Evolutionary conservation across 2,888 invertebrate species (phyloP).

Genomic region (Cheilosia vulpina): DNA sequence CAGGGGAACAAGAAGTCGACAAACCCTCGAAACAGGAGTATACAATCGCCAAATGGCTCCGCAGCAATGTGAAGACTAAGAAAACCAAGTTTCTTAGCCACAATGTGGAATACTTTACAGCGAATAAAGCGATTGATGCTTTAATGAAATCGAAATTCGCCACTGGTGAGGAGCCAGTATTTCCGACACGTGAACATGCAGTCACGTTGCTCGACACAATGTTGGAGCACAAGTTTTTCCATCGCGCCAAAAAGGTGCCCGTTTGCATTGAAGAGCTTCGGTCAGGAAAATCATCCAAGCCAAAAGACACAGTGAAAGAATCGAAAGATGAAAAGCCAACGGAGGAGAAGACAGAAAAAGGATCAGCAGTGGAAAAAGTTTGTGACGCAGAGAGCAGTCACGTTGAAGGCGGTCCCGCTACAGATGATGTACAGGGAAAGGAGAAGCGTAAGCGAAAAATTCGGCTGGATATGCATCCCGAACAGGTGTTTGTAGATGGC

Average conservation of each 20-base stretch:
- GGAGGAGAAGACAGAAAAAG: conserved; percentile 56
- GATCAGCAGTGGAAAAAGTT: conserved; percentile 77
- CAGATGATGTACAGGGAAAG: conserved; percentile 79
- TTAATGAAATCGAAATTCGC: conserved; percentile 96
- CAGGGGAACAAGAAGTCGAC: conserved; percentile 85
- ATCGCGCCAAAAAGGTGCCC: conserved; percentile 95
- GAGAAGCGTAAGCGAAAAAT: conserved; percentile 94
- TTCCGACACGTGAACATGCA: conserved; percentile 92
- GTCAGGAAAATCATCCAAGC: conserved; percentile 54
- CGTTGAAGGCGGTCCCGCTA: conserved; percentile 24
- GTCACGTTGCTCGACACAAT: conserved; percentile 92
- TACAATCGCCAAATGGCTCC: conserved; percentile 96
- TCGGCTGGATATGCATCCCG: conserved; percentile 98
- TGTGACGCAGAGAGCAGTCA: conserved; percentile 80
- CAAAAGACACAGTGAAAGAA: conserved; percentile 50
- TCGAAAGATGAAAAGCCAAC: conserved; percentile 50
- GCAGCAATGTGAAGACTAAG: conserved; percentile 96
- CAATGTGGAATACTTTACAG: conserved; percentile 98
- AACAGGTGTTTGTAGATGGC: conserved; percentile 96
- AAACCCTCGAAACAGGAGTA: conserved; percentile 96
- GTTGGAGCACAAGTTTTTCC: conserved; percentile 96
- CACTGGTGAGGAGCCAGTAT: conserved; percentile 89
- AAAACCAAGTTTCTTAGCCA: conserved; percentile 98
- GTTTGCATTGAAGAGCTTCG: conserved; percentile 81
- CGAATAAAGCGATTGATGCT: conserved; percentile 95